Percentiles rank a stretch among this genome's conserved stretches.
Conservation (phyloP, 2,888 invertebrate genomes). For the Drosophila sordidula region DNA sequence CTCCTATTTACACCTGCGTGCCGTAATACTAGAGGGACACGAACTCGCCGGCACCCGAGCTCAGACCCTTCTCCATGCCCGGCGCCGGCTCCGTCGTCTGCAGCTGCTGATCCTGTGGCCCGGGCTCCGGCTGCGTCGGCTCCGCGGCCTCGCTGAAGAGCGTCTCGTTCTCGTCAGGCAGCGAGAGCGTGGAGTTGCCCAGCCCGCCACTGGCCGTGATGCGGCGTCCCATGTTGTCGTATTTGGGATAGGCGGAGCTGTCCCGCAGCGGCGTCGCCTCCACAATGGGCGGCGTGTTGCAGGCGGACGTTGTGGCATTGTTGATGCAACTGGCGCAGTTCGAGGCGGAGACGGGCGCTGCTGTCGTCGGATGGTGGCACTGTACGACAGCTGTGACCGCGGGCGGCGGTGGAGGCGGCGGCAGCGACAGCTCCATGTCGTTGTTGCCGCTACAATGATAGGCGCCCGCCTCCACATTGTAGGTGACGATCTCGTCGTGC, state of each 20-base stretch:
- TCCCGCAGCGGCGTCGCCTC: conserved; percentile 75
- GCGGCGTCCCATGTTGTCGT: conserved; percentile 96
- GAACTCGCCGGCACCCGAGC: conserved; percentile 78
- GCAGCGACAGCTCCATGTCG: conserved; percentile 77
- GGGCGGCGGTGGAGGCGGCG: conserved; percentile 81
- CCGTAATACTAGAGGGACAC: conserved; percentile 85
- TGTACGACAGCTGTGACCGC: conserved; percentile 72
- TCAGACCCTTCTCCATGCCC: conserved; percentile 70
- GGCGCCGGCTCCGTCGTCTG: conserved; percentile 59
- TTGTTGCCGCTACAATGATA: conserved; percentile 48
- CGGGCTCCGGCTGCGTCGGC: conserved; percentile 58
- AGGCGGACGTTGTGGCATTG: conserved; percentile 61
- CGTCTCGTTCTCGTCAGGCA: conserved; percentile 88
- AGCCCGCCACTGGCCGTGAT: conserved; percentile 92
- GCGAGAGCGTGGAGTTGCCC: conserved; percentile 91
- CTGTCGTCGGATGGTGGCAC: conserved; percentile 72
- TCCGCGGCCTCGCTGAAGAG: conserved; percentile 82
- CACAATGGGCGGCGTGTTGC: conserved; percentile 79
- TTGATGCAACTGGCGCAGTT: conserved; percentile 77
- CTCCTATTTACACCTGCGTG: conserved; percentile 82
- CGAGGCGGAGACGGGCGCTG: conserved; percentile 57
- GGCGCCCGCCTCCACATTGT: conserved; percentile 83
- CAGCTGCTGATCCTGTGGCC: conserved; percentile 53
- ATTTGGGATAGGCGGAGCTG: conserved; percentile 86
- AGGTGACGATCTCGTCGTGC: conserved; percentile 85